Evolutionary conservation across 37 sponge, comb jelly and placozoan species (phyloP).

Genomic region (Haliclona indistincta): DNA sequence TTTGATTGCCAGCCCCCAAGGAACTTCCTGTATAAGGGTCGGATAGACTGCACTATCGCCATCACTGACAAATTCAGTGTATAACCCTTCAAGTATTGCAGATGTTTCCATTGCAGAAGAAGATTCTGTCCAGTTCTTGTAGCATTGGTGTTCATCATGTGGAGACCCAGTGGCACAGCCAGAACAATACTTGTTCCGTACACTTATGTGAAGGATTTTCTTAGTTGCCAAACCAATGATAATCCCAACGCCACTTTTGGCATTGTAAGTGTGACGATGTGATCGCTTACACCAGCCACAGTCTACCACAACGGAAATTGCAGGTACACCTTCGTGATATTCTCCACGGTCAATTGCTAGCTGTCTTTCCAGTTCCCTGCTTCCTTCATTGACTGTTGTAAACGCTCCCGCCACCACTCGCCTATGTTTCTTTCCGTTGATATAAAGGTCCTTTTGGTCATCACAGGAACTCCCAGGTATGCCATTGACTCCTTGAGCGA

Average conservation of each 20-base stretch:
- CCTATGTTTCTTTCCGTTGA: conserved; percentile 28
- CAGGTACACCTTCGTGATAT: conserved; percentile 24
- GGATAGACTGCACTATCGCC: conserved; percentile 40
- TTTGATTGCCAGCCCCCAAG: conserved; percentile 32
- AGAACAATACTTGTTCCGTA: conserved; percentile 44
- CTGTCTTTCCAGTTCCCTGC: conserved; percentile 21
- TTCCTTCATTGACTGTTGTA: conserved; percentile 14
- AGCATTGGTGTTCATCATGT: conserved; percentile 3
- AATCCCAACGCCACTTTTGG: conserved; percentile 41
- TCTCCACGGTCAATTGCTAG: conserved; percentile 6
- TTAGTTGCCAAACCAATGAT: conserved; percentile 43
- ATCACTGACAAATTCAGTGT: conserved; percentile 29
- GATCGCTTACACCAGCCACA: conserved; percentile 28
- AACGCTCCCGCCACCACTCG: conserved; percentile 1
- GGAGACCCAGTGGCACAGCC: neutral
- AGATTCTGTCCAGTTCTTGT: conserved; percentile 22
- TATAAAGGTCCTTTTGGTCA: conserved; percentile 33
- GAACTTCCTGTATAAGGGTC: conserved; percentile 29
- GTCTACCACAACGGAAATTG: conserved; percentile 28
- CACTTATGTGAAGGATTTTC: conserved; percentile 38
- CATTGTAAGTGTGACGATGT: conserved; percentile 56
- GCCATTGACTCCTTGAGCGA: conserved; percentile 16
- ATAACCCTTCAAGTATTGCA: conserved; percentile 57
- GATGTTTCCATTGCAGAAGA: conserved; percentile 49
- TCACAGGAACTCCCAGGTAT: conserved; percentile 38